phyloP scores from a whole-genome alignment of 1,140 invertebrate species.

The Drosophila sp. region DNA sequence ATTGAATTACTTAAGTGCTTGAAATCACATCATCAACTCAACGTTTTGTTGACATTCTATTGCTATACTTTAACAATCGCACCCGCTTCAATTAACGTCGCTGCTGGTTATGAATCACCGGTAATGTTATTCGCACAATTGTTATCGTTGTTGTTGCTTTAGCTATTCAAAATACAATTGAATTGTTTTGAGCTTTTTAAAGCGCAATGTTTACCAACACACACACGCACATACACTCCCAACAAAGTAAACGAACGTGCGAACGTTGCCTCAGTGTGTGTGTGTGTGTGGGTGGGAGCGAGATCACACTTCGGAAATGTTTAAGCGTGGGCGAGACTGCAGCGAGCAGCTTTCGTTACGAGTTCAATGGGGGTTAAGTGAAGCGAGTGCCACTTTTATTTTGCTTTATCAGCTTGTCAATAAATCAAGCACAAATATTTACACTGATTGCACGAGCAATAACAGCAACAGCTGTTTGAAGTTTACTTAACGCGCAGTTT shows the following conservation, averaged over 20 bases:
- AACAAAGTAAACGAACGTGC: slow-evolving; percentile 57
- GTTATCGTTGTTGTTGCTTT: slow-evolving; percentile 44
- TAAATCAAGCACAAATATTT: slow-evolving; percentile 47
- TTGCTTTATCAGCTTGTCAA: slow-evolving; percentile 26
- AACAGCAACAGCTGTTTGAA: slow-evolving; percentile 60
- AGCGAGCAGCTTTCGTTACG: slow-evolving; percentile 20
- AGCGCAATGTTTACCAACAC: slow-evolving; percentile 31
- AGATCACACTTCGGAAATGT: slow-evolving; percentile 17
- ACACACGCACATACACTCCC: background rate
- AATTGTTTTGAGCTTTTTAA: slow-evolving; percentile 41
- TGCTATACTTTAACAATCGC: slow-evolving; percentile 17
- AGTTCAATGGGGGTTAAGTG: slow-evolving; percentile 45
- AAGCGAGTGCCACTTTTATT: slow-evolving; percentile 22
- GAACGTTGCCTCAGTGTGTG: slow-evolving; percentile 32
- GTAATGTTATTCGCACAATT: slow-evolving; percentile 58
- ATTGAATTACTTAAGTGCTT: slow-evolving; percentile 42
- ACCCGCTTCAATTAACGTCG: slow-evolving; percentile 46
- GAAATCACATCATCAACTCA: slow-evolving; percentile 51
- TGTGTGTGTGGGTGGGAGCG: slow-evolving; percentile 8
- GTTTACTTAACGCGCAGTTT: slow-evolving; percentile 50
- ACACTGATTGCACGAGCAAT: slow-evolving; percentile 32
- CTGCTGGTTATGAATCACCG: slow-evolving; percentile 55
- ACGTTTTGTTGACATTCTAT: slow-evolving; percentile 32
- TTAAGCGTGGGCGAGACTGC: slow-evolving; percentile 35
- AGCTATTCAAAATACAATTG: slow-evolving; percentile 5